A percentile compares a stretch with the other conserved stretches of the same genome.
phyloP scores from a whole-genome alignment of 2,113 vertebrate species.

The Sterrhoptilus dennistouni region DNA sequence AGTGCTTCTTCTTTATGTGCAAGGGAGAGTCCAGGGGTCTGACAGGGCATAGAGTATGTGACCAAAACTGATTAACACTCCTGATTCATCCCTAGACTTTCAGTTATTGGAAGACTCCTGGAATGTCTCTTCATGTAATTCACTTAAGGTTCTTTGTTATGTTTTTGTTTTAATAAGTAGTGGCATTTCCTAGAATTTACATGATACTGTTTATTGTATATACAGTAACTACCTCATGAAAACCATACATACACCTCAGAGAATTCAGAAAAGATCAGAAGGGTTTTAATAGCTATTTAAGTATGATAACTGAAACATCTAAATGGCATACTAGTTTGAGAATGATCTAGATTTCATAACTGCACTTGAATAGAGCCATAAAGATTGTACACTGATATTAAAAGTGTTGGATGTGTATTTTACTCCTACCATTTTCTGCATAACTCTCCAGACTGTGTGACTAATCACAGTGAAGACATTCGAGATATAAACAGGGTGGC shows the following conservation, averaged over 20 bases:
- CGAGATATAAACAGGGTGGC: not conserved
- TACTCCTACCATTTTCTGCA: not conserved
- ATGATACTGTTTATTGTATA: not conserved
- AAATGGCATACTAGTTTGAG: not conserved
- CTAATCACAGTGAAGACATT: not conserved
- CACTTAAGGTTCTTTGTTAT: not conserved
- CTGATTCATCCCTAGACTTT: not conserved
- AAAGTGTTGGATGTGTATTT: not conserved
- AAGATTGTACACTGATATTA: not conserved
- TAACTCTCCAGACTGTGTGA: not conserved
- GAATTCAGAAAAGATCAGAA: slow-evolving; percentile 4
- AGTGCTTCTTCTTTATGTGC: not conserved
- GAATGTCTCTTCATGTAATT: not conserved
- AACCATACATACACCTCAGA: not conserved
- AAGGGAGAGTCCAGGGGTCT: not conserved
- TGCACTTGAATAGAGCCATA: not conserved
- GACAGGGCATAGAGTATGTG: not conserved
- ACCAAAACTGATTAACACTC: not conserved
- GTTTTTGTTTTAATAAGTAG: not conserved
- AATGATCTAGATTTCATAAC: not conserved
- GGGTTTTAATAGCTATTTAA: not conserved
- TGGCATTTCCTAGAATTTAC: slow-evolving; percentile 56
- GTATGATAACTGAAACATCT: slow-evolving; percentile 20
- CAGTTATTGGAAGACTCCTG: not conserved
- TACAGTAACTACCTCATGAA: slow-evolving; percentile 6